Evolutionary conservation across 2,888 invertebrate genomes (phyloP), one percentile per base, ranked within the genome.

Genomic region (Anoncus sp.): DNA sequence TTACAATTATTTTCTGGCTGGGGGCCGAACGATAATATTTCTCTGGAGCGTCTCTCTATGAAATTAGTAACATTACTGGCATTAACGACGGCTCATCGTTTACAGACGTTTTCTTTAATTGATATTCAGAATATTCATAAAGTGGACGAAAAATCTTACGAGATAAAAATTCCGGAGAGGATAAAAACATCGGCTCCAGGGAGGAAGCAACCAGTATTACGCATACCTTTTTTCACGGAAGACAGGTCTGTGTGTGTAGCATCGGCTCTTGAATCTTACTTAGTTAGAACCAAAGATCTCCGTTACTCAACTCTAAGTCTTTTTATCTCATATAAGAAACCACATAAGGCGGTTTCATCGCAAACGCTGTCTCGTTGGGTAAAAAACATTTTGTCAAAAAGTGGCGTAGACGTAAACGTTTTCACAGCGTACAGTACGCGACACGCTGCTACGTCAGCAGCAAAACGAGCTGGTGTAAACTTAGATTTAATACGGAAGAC

Each of bases 381-480:
- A 6, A 80, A 77, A 47, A 16, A 18, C 6, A 20, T 51, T 0
- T 63, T 82, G 59, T 4, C 7, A 1, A 45, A 47, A 35, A 75
- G 70, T 24, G 69, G 55, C 10, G 40, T 71, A 10, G 57, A 70
- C 43, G 35, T 62, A 16, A 35, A 49, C 12, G 35, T 55, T 35
- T 80, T 75, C 18, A 22, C 72, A 7, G 82, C 76, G 9, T 74
- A 80, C 27, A 77, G 74, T 45, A 82, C 75, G 10, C 70, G 77
- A 1, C 81, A 81, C 60, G 80, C 80, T n/a, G 69, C 78, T 3
- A 80, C 81, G 1, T 82, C 77, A 5, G 75, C 75, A 7, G 81
- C 80, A 1, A 35, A 51, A 12, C 43, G 49, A 10, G 77, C 66
- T 22, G 82, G 79, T 4, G 43, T 82, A 4, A 74, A 27, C 35